A percentile compares a stretch with the other conserved stretches of the same genome.
Conservation (phyloP, 2,797 vertebrate genomes). For the Limnodromus scolopaceus region DNA sequence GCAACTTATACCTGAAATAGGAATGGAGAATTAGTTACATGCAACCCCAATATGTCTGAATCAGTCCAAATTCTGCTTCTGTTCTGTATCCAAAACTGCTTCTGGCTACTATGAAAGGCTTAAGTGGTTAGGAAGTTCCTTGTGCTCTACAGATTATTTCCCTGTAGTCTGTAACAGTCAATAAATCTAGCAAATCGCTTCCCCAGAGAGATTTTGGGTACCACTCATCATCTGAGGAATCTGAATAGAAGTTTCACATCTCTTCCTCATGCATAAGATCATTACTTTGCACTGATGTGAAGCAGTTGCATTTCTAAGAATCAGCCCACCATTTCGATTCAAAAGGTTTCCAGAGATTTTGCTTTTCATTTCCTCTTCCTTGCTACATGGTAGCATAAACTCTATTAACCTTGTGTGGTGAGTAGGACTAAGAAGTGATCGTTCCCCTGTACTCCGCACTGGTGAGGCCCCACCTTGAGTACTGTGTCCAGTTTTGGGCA, state of each 20-base stretch:
- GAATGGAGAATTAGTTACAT: slow-evolving; percentile 23
- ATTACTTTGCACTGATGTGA: neutral
- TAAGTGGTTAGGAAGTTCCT: neutral
- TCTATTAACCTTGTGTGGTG: neutral
- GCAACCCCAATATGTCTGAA: neutral
- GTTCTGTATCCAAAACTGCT: neutral
- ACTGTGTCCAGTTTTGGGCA: too few relatives aligned
- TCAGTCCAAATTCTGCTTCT: neutral
- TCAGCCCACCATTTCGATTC: neutral
- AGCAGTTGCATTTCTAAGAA: neutral
- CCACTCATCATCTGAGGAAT: neutral
- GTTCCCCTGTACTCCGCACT: too few relatives aligned
- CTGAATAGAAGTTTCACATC: neutral
- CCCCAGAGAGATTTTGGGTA: neutral
- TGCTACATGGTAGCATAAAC: neutral
- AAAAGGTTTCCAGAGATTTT: neutral
- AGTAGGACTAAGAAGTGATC: too few relatives aligned
- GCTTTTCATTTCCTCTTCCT: neutral
- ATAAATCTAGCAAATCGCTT: neutral
- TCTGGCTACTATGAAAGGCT: neutral
- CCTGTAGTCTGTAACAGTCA: neutral
- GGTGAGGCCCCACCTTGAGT: too few relatives aligned
- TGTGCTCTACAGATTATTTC: neutral
- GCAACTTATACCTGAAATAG: slow-evolving; percentile 54
- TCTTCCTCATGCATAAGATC: neutral